A percentile compares a stretch with the other conserved stretches of the same genome.
These are phyloP conservation scores for Huso huso DNA, from an alignment of 2,797 vertebrate genomes.

Conservation along the genomic window DNA sequence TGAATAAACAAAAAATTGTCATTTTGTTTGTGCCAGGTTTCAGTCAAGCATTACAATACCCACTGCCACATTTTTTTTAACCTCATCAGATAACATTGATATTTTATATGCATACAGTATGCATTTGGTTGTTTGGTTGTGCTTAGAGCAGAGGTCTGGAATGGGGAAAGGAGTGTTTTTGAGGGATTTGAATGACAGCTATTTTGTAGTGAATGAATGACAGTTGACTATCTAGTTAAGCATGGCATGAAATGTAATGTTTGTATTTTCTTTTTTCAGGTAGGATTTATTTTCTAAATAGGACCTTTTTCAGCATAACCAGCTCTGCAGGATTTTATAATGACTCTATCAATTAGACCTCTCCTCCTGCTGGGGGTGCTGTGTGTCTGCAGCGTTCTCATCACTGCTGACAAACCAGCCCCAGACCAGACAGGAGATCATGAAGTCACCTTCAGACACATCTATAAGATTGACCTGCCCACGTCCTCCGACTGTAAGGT, in stretches of 20 bases:
- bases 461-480: slow-evolving; percentile 70
- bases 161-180: too few species aligned
- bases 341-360: slow-evolving; percentile 35
- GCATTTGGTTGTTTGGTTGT: too few species aligned
- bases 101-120: too few species aligned
- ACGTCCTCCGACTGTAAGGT: slow-evolving; percentile 57
- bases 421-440: slow-evolving; percentile 43
- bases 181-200: too few species aligned
- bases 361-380: slow-evolving; percentile 47
- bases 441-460: slow-evolving; percentile 74
- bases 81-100: too few species aligned
- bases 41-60: too few species aligned
- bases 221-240: too few species aligned
- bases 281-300: slow-evolving; percentile 25
- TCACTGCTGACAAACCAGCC: slow-evolving; percentile 27
- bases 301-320: slow-evolving; percentile 29
- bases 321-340: slow-evolving; percentile 42
- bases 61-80: too few species aligned
- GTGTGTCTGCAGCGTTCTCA: slow-evolving; percentile 36
- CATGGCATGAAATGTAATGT: neutral
- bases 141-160: too few species aligned
- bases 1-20: too few species aligned
- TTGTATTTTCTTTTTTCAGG: slow-evolving; percentile 16
- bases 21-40: too few species aligned
- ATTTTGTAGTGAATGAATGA: too few species aligned